Evolutionary conservation across 2,888 invertebrate species (phyloP).

Genomic region (Athalia cordata): DNA sequence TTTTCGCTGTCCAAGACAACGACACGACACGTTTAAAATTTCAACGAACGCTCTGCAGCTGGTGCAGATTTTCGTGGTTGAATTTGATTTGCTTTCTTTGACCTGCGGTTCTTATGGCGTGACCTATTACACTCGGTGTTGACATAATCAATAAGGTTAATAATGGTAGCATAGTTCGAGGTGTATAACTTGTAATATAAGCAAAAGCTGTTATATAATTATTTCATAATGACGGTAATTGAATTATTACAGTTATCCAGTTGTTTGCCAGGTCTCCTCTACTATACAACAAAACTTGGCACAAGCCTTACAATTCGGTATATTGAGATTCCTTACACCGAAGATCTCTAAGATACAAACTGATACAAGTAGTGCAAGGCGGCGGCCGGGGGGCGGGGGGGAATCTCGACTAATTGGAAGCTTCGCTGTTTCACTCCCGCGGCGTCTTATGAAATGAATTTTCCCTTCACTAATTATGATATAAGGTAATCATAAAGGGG

Average conservation of each 20-base stretch:
- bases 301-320: not conserved
- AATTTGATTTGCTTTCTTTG: too few species aligned
- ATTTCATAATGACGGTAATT: slow-evolving; percentile 13
- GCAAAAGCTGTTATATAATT: slow-evolving; percentile 10
- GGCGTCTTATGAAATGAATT: slow-evolving; percentile 28
- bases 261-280: not conserved
- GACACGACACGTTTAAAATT: too few species aligned
- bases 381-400: not conserved
- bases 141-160: not conserved
- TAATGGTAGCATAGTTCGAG: not conserved
- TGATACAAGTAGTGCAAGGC: not conserved
- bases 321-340: slow-evolving; percentile 7
- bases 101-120: too few species aligned
- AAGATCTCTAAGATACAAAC: slow-evolving; percentile 10
- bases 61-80: too few species aligned
- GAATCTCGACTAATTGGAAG: slow-evolving; percentile 19
- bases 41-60: too few species aligned
- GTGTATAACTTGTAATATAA: not conserved
- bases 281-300: slow-evolving; percentile 6
- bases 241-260: slow-evolving; percentile 1
- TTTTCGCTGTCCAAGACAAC: too few species aligned
- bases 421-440: not conserved
- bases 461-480: slow-evolving; percentile 11
- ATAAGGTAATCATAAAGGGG: slow-evolving; percentile 4
- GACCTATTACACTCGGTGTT: too few species aligned